Conservation (phyloP, 2,888 invertebrate genomes). For the Leptinotarsa tumamoca region DNA sequence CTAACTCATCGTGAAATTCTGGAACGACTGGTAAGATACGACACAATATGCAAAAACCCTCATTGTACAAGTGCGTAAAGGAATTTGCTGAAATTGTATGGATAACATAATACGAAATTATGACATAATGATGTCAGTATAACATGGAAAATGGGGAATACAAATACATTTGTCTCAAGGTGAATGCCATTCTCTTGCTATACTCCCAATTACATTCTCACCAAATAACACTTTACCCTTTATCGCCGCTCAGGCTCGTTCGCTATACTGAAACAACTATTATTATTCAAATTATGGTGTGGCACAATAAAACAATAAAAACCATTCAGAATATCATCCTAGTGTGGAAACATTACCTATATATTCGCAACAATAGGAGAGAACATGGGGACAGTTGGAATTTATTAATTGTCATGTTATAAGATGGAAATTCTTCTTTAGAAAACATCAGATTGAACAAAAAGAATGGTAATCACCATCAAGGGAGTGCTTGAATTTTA, state of each 20-base stretch:
- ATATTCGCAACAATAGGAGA: not conserved
- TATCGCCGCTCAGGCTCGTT: constrained; percentile 34
- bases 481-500: too few relatives aligned
- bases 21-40: not conserved
- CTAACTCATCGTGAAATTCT: too few relatives aligned
- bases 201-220: constrained; percentile 37
- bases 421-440: not conserved
- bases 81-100: constrained; percentile 33
- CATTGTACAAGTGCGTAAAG: constrained; percentile 25
- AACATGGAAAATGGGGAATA: constrained; percentile 35
- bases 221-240: constrained; percentile 38
- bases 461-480: too few relatives aligned
- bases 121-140: constrained; percentile 32
- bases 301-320: constrained; percentile 2
- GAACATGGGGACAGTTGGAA: not conserved
- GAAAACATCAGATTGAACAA: not conserved
- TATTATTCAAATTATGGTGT: constrained; percentile 38
- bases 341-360: not conserved
- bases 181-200: constrained; percentile 36
- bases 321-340: not conserved
- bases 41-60: not conserved
- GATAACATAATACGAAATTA: constrained; percentile 38
- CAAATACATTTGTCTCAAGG: constrained; percentile 44
- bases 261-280: constrained; percentile 33
- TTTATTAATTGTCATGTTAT: not conserved